phyloP scores from a whole-genome alignment of 2,888 invertebrate genomes.

The Rhagonycha fulva region DNA sequence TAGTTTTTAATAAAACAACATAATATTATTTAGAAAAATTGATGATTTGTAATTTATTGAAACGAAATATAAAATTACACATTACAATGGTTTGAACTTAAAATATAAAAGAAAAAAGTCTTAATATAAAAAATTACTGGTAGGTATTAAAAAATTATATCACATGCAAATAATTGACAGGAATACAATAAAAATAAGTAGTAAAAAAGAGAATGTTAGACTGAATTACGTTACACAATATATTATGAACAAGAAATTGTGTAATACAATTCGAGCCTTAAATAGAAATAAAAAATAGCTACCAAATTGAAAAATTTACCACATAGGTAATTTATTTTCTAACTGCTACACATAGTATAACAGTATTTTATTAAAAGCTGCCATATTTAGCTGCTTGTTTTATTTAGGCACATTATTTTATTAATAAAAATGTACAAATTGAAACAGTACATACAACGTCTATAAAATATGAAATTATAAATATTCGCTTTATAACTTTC shows the following conservation, averaged over 20 bases:
- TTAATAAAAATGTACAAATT: constrained; percentile 22
- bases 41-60: not conserved
- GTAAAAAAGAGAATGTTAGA: not conserved
- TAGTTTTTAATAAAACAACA: not conserved
- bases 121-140: constrained; percentile 12
- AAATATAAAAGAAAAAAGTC: not conserved
- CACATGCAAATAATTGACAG: constrained; percentile 25
- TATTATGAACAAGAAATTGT: no score
- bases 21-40: not conserved
- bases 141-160: constrained; percentile 20
- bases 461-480: constrained; percentile 7
- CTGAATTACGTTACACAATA: no score
- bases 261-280: no score
- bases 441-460: constrained; percentile 20
- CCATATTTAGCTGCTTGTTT: constrained; percentile 19
- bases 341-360: constrained; percentile 2
- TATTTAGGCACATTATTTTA: constrained; percentile 25
- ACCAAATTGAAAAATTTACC: constrained; percentile 18
- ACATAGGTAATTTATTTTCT: constrained; percentile 7
- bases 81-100: constrained; percentile 1
- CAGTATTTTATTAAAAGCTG: constrained; percentile 22
- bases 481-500: not conserved
- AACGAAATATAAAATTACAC: not conserved
- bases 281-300: constrained; percentile 6
- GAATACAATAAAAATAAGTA: constrained; percentile 8